Percentiles rank a stretch among this genome's conserved stretches.
Evolutionary conservation across 1,140 invertebrate genomes (phyloP).

Genomic region (Drosophila tsacasi): DNA sequence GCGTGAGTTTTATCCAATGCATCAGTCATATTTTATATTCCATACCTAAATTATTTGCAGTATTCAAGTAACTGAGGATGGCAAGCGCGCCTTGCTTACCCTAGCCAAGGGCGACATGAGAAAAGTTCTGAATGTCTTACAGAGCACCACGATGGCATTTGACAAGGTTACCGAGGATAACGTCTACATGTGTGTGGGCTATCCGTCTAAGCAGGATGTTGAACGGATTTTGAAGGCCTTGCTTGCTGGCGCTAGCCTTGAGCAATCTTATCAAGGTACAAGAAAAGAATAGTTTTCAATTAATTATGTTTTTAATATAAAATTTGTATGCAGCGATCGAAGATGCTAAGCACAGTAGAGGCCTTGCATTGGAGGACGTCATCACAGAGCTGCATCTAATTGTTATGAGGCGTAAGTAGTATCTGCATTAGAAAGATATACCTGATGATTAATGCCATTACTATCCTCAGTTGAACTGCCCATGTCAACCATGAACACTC

Average conservation of each 20-base stretch:
- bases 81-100: conserved; percentile 95
- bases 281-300: neutral
- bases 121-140: conserved; percentile 97
- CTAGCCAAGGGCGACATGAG: conserved; percentile 99
- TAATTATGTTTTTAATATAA: no score
- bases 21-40: neutral
- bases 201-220: conserved; percentile 96
- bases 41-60: conserved; percentile 85
- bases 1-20: conserved; percentile 87
- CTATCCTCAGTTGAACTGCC: conserved; percentile 25
- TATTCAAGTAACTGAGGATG: conserved; percentile 94
- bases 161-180: conserved; percentile 94
- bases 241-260: conserved; percentile 93
- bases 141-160: conserved; percentile 96
- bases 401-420: conserved; percentile 38
- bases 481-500: conserved; percentile 29
- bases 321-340: conserved; percentile 18
- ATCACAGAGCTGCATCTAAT: conserved; percentile 32
- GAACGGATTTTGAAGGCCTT: conserved; percentile 95
- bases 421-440: no score
- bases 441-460: neutral
- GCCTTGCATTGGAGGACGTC: conserved; percentile 35
- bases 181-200: conserved; percentile 98
- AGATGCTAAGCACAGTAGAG: conserved; percentile 21
- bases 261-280: conserved; percentile 92